A percentile compares a stretch with the other conserved stretches of the same genome.
These are phyloP conservation scores for Linnaemya tessellans DNA, from an alignment of 2,888 invertebrate genomes.

Conservation along the genomic window DNA sequence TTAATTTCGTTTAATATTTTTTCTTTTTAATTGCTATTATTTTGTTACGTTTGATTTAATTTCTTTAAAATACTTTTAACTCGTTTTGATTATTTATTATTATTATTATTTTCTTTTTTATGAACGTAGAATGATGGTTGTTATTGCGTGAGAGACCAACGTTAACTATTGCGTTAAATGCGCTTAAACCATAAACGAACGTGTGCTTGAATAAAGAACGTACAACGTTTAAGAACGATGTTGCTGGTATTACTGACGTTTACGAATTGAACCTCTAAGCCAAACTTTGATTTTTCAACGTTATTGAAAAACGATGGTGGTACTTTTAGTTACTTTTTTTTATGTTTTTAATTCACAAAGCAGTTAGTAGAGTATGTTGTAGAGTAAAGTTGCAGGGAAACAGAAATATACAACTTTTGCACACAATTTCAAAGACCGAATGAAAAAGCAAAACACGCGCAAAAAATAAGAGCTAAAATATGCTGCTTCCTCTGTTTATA, in stretches of 20 bases:
- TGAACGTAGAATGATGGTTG: slow-evolving; percentile 58
- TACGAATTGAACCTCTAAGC: slow-evolving; percentile 80
- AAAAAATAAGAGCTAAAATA: slow-evolving; percentile 47
- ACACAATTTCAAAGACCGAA: slow-evolving; percentile 40
- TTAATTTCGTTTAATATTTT: slow-evolving; percentile 6
- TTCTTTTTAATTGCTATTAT: slow-evolving; percentile 4
- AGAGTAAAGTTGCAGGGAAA: slow-evolving; percentile 59
- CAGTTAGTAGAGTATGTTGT: slow-evolving; percentile 56
- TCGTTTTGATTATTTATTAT: slow-evolving; percentile 4
- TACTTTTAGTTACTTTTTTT: slow-evolving; percentile 30
- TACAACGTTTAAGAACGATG: slow-evolving; percentile 76
- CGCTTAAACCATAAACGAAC: slow-evolving; percentile 62
- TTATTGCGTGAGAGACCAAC: slow-evolving; percentile 69
- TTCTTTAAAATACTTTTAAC: slow-evolving; percentile 11
- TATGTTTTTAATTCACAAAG: slow-evolving; percentile 36
- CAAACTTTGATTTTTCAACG: slow-evolving; percentile 81
- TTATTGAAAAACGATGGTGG: slow-evolving; percentile 68
- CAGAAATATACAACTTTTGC: slow-evolving; percentile 38
- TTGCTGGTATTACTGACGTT: slow-evolving; percentile 82
- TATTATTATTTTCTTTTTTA: neutral
- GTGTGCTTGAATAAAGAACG: slow-evolving; percentile 57
- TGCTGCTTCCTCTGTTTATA: slow-evolving; percentile 63
- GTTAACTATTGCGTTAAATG: slow-evolving; percentile 68
- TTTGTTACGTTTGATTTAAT: slow-evolving; percentile 13
- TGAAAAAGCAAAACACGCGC: slow-evolving; percentile 49